Evolutionary conservation across 23 tunicate genomes (phyloP).

Genomic region (Clavelina lepadiformis): DNA sequence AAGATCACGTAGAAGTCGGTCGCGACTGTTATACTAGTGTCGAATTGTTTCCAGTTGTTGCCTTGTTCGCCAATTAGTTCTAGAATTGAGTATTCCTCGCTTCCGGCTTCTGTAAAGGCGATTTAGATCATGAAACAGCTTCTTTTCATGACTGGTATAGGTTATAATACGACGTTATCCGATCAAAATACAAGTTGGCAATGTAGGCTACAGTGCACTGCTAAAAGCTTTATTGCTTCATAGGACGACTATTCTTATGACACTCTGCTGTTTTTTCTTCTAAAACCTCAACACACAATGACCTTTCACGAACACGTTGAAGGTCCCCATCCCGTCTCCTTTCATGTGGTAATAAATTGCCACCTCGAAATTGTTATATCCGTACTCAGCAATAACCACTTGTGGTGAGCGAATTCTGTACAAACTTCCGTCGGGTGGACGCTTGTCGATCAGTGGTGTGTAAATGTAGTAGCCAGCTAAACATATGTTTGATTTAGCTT

Average conservation of each 20-base stretch:
- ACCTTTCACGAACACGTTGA: slow-evolving; percentile 52
- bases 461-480: slow-evolving; percentile 58
- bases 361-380: slow-evolving; percentile 16
- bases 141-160: too few species aligned
- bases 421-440: slow-evolving; percentile 31
- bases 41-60: slow-evolving; percentile 23
- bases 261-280: too few species aligned
- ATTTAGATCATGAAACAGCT: too few species aligned
- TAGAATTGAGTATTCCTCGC: background rate
- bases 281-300: background rate
- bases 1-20: slow-evolving; percentile 44
- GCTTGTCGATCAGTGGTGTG: slow-evolving; percentile 35
- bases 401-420: slow-evolving; percentile 59
- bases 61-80: slow-evolving; percentile 28
- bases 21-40: background rate
- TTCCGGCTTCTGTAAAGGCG: slow-evolving; percentile 33
- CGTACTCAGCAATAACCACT: slow-evolving; percentile 12
- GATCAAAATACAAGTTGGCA: too few species aligned
- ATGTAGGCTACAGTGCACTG: too few species aligned
- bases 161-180: too few species aligned
- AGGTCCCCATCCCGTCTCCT: slow-evolving; percentile 56
- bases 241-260: too few species aligned
- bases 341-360: slow-evolving; percentile 70
- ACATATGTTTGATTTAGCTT: too few species aligned
- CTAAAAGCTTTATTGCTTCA: too few species aligned